Conservation (phyloP, 2,888 invertebrate genomes). For the Crossocerus cetratus region DNA sequence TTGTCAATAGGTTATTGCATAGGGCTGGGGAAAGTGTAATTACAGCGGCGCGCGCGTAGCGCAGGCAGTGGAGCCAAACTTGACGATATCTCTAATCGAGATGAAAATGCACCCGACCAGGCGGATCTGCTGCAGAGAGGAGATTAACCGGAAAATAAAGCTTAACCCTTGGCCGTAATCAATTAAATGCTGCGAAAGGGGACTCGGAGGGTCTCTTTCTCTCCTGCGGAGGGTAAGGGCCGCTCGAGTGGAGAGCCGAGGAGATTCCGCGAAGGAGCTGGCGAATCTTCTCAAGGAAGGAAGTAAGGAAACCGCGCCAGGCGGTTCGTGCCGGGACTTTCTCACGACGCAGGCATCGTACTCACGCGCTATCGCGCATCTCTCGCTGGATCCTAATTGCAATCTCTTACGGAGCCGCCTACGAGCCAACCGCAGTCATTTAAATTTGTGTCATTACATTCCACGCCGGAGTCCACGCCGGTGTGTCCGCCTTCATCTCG, state of each 20-base stretch:
- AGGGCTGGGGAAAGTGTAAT: neutral
- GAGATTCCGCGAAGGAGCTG: constrained; percentile 23
- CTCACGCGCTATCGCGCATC: constrained; percentile 54
- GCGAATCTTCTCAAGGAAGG: constrained; percentile 62
- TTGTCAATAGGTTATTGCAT: too few relatives aligned
- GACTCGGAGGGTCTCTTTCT: constrained; percentile 5
- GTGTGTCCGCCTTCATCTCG: constrained; percentile 21
- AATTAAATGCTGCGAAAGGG: constrained; percentile 39
- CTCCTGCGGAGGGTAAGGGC: too few relatives aligned
- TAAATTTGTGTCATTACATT: constrained; percentile 67
- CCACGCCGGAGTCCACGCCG: constrained; percentile 34
- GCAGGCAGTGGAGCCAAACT: too few relatives aligned
- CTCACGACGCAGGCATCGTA: constrained; percentile 60
- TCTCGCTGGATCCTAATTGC: constrained; percentile 62
- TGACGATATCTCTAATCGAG: neutral
- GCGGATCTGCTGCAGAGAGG: constrained; percentile 21
- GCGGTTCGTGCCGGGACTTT: constrained; percentile 56
- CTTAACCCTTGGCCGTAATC: constrained; percentile 32
- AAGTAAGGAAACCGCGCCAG: constrained; percentile 53
- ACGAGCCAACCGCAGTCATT: constrained; percentile 62
- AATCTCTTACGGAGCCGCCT: constrained; percentile 61
- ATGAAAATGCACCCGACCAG: constrained; percentile 16
- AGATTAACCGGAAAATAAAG: constrained; percentile 32
- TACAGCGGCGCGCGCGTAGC: neutral
- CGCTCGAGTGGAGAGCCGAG: neutral